These are phyloP conservation scores for Rotaria sp. DNA, from an alignment of 2,888 invertebrate species.

Conservation along the genomic window DNA sequence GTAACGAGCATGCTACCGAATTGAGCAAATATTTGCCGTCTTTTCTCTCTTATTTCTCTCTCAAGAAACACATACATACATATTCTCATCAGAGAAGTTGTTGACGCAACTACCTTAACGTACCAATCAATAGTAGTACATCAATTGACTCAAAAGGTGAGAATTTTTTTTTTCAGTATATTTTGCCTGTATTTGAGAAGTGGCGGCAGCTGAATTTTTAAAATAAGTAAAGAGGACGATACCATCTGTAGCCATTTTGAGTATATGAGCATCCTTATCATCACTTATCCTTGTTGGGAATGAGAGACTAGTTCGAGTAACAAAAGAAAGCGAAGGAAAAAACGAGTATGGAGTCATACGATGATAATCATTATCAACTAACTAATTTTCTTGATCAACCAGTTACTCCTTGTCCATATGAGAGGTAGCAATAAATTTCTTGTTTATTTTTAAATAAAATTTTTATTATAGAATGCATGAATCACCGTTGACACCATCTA, in stretches of 20 bases:
- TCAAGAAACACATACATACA: not conserved
- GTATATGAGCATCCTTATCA: conserved; percentile 18
- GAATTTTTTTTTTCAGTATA: not conserved
- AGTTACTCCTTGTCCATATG: not conserved
- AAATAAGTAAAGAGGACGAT: not conserved
- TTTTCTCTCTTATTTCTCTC: not conserved
- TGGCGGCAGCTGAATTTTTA: not conserved
- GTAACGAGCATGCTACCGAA: not conserved
- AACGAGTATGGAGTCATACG: not conserved
- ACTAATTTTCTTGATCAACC: not conserved
- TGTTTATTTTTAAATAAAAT: too few relatives aligned
- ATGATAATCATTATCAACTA: not conserved
- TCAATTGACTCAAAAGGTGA: conserved; percentile 2
- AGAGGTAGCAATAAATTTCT: not conserved
- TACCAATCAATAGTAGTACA: not conserved
- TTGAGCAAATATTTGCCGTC: conserved; percentile 19
- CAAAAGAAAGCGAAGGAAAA: not conserved
- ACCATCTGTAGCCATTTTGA: conserved; percentile 8
- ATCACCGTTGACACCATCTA: not conserved
- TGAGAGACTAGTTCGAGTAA: not conserved
- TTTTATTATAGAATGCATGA: not conserved
- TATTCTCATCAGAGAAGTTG: not conserved
- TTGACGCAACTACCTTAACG: conserved; percentile 9
- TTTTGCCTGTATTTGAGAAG: not conserved
- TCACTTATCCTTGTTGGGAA: not conserved